Conservation (phyloP, 2,888 invertebrate genomes). For the Scaptodrosophila latifasciaeformis region DNA sequence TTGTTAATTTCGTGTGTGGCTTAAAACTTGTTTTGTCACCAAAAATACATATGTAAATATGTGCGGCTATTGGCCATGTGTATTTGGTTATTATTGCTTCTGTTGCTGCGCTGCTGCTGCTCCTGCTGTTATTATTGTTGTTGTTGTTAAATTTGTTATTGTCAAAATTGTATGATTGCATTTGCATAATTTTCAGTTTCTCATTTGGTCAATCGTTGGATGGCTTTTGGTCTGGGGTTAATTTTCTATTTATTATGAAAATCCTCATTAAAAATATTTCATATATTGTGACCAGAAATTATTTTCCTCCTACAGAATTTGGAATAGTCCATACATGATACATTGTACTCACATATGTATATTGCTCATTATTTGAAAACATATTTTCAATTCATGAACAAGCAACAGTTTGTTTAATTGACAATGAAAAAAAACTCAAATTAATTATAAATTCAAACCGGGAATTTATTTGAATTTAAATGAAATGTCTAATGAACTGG, state of each 20-base stretch:
- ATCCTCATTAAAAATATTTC: background rate
- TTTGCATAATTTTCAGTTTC: slow-evolving; percentile 32
- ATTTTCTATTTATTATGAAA: slow-evolving; percentile 34
- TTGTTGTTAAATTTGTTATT: slow-evolving; percentile 19
- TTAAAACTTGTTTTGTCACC: background rate
- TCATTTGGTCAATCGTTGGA: slow-evolving; percentile 21
- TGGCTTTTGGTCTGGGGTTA: slow-evolving; percentile 29
- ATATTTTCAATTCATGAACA: no score
- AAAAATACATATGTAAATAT: background rate
- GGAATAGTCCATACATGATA: no score
- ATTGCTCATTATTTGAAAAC: no score
- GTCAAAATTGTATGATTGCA: background rate
- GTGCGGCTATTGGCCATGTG: background rate
- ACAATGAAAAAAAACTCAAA: no score
- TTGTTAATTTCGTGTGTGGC: background rate
- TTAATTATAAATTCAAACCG: no score
- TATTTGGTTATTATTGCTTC: background rate
- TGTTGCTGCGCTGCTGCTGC: no score
- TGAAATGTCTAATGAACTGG: no score
- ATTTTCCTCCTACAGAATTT: no score
- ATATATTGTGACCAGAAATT: background rate
- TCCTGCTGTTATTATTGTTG: no score
- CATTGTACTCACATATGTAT: no score
- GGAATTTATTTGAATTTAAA: no score
- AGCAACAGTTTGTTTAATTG: no score